Evolutionary conservation across 1,140 invertebrate species (phyloP).

Genomic region (Propsilocerus akamusi): DNA sequence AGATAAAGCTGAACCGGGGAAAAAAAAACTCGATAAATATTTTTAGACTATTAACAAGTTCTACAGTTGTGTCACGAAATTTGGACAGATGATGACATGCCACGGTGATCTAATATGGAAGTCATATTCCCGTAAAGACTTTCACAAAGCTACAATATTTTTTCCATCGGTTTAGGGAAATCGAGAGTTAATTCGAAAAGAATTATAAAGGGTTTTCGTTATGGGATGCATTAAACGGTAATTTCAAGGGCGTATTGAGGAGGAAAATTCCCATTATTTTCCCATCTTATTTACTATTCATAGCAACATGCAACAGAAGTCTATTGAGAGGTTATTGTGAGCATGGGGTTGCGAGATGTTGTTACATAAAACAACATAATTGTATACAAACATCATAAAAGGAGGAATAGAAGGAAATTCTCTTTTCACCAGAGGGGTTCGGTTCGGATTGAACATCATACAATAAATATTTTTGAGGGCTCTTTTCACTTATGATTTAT

Average conservation of each 20-base stretch:
- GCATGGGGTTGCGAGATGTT: too few species aligned
- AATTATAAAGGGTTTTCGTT: neutral
- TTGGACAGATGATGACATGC: too few species aligned
- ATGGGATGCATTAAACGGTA: slow-evolving; percentile 2
- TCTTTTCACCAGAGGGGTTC: neutral
- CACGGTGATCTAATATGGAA: too few species aligned
- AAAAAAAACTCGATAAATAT: too few species aligned
- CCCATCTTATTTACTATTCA: slow-evolving; percentile 3
- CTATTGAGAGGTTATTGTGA: neutral
- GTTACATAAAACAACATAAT: neutral
- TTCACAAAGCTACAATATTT: too few species aligned
- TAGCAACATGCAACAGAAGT: neutral
- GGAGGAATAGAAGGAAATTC: neutral
- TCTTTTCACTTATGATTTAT: neutral
- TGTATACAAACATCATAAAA: slow-evolving; percentile 4
- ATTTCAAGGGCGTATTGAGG: slow-evolving; percentile 2
- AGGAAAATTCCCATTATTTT: slow-evolving; percentile 2
- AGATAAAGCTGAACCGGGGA: too few species aligned
- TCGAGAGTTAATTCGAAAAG: slow-evolving; percentile 1
- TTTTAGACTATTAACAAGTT: too few species aligned
- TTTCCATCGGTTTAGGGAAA: too few species aligned
- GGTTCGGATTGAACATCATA: too few species aligned
- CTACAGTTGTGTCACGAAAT: too few species aligned
- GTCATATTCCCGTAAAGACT: too few species aligned
- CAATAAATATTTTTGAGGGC: neutral